A percentile compares a stretch with the other conserved stretches of the same genome.
These are phyloP conservation scores for Motacilla alba DNA, from an alignment of 2,113 vertebrate species.

Conservation along the genomic window DNA sequence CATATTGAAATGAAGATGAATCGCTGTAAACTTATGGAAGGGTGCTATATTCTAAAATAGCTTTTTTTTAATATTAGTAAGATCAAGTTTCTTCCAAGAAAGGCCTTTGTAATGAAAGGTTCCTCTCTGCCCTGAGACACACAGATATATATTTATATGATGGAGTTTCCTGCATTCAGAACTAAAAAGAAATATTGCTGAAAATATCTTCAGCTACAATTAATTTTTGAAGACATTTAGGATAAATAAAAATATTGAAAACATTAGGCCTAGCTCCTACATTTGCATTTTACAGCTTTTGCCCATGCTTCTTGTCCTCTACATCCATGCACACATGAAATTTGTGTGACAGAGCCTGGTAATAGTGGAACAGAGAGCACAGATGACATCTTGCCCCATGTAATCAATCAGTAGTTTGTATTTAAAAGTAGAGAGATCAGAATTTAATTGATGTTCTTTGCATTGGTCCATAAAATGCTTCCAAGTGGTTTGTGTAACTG, in stretches of 20 bases:
- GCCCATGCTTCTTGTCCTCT: neutral
- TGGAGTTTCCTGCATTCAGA: neutral
- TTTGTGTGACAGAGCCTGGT: neutral
- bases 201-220: neutral
- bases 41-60: accelerated
- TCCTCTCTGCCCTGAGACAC: neutral
- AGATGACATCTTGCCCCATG: neutral
- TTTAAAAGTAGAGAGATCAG: neutral
- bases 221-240: neutral
- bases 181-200: neutral
- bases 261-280: neutral
- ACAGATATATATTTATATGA: too few species aligned
- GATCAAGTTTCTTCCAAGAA: neutral
- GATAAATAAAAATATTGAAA: neutral
- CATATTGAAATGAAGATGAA: neutral
- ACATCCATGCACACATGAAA: neutral
- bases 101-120: neutral
- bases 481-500: neutral
- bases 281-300: neutral
- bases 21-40: neutral
- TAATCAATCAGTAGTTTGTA: slow-evolving; percentile 7
- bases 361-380: neutral
- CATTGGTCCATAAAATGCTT: neutral
- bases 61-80: neutral
- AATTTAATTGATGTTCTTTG: neutral